Conservation (phyloP, 2,888 invertebrate genomes). For the Protonemura montana region DNA sequence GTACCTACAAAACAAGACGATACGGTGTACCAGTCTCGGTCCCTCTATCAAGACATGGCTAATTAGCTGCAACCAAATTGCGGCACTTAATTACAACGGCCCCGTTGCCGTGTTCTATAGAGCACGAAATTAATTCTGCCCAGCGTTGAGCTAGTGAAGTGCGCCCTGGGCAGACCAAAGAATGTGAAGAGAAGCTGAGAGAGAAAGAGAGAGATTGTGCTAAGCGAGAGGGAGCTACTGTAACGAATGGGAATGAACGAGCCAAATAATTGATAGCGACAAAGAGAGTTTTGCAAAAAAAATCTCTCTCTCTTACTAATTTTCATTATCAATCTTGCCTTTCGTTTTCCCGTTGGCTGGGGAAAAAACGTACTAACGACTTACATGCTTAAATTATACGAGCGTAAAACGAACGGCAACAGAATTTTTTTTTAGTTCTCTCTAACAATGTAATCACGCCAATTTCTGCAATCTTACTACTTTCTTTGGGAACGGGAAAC, state of each 20-base stretch:
- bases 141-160: conserved; percentile 25
- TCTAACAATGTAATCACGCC: conserved; percentile 32
- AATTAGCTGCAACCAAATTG: conserved; percentile 48
- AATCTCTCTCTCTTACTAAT: conserved; percentile 34
- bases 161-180: conserved; percentile 23
- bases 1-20: conserved; percentile 40
- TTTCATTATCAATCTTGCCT: conserved; percentile 43
- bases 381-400: conserved; percentile 42
- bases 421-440: conserved; percentile 15
- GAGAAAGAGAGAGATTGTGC: conserved; percentile 19
- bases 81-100: conserved; percentile 48
- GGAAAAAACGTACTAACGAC: conserved; percentile 31
- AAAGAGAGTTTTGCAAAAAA: conserved; percentile 18
- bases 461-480: conserved; percentile 4
- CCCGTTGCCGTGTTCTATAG: conserved; percentile 45
- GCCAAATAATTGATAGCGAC: conserved; percentile 33
- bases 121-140: conserved; percentile 48
- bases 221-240: background rate
- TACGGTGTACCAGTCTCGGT: conserved; percentile 42
- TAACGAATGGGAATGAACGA: conserved; percentile 24
- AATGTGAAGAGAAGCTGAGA: conserved; percentile 34
- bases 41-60: conserved; percentile 49
- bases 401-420: conserved; percentile 25
- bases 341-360: conserved; percentile 24
- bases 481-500: background rate